Evolutionary conservation across 35 echinoderm and acorn worm species (phyloP).

Genomic region (Chiridota heheva): DNA sequence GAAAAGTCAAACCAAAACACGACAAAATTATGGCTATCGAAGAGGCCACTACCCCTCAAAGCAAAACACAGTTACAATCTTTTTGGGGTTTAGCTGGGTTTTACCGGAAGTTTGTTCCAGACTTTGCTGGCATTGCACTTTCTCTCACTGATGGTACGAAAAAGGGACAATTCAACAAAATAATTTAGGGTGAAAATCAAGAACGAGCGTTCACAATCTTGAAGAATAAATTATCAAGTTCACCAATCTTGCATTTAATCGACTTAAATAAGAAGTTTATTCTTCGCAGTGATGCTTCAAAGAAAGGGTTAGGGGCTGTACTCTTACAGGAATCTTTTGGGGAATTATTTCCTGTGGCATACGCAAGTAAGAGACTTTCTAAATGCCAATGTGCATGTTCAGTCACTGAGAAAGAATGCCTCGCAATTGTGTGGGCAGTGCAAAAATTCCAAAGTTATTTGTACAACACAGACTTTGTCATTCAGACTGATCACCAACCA

Average conservation of each 20-base stretch:
- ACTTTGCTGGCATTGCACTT: conserved; percentile 10
- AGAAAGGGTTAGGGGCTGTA: conserved; percentile 16
- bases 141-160: conserved; percentile 1
- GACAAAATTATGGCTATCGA: conserved; percentile 37
- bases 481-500: no score
- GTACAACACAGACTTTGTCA: no score
- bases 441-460: conserved; percentile 40
- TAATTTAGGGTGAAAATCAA: not conserved
- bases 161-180: conserved; percentile 17
- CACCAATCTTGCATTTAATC: conserved; percentile 1
- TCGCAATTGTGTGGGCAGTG: conserved; percentile 50
- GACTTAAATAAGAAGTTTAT: conserved; percentile 16
- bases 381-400: conserved; percentile 30
- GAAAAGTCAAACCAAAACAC: conserved; percentile 23
- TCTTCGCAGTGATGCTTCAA: conserved; percentile 33
- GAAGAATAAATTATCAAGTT: not conserved
- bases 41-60: conserved; percentile 16
- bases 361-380: conserved; percentile 52
- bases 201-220: conserved; percentile 10
- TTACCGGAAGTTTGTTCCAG: conserved; percentile 38
- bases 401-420: conserved; percentile 40
- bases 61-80: conserved; percentile 31
- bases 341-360: conserved; percentile 29
- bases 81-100: conserved; percentile 22
- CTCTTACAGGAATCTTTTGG: conserved; percentile 13